phyloP scores from a whole-genome alignment of 2,888 invertebrate species.

The Polydrusus tereticollis region DNA sequence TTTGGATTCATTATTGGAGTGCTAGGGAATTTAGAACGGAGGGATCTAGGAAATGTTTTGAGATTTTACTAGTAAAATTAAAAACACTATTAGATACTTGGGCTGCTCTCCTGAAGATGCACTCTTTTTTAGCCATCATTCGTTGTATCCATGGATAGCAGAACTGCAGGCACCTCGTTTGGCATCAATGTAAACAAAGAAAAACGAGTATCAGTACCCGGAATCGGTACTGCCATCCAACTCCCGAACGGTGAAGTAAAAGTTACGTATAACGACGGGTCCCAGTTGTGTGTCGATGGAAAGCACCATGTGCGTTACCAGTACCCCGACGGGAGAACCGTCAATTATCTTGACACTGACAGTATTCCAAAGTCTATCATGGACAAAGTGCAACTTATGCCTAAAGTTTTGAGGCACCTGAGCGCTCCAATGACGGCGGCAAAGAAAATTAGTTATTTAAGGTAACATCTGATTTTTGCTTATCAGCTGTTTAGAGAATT shows the following conservation, averaged over 20 bases:
- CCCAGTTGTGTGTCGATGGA: conserved; percentile 64
- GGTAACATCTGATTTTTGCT: conserved; percentile 40
- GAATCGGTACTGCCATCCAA: conserved; percentile 63
- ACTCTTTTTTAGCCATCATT: conserved; percentile 64
- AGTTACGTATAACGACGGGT: conserved; percentile 63
- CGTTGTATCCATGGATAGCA: conserved; percentile 59
- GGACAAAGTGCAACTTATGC: conserved; percentile 68
- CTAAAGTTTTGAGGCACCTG: conserved; percentile 67
- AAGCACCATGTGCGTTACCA: conserved; percentile 62
- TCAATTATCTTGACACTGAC: conserved; percentile 62
- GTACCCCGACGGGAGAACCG: conserved; percentile 61
- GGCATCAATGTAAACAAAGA: conserved; percentile 55
- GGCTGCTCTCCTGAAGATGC: too few relatives aligned
- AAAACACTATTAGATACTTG: too few relatives aligned
- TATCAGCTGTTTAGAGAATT: too few relatives aligned
- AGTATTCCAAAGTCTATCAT: conserved; percentile 63
- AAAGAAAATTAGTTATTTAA: conserved; percentile 57
- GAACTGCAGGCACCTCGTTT: conserved; percentile 53
- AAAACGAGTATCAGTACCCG: conserved; percentile 61
- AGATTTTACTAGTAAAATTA: too few relatives aligned
- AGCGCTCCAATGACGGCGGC: conserved; percentile 58
- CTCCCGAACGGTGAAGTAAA: conserved; percentile 63
- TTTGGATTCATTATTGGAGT: too few relatives aligned
- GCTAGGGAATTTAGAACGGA: too few relatives aligned
- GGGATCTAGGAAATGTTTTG: too few relatives aligned